Evolutionary conservation across 37 sponge, comb jelly and placozoan species (phyloP).

Genomic region (Cliona cf. orientalis): DNA sequence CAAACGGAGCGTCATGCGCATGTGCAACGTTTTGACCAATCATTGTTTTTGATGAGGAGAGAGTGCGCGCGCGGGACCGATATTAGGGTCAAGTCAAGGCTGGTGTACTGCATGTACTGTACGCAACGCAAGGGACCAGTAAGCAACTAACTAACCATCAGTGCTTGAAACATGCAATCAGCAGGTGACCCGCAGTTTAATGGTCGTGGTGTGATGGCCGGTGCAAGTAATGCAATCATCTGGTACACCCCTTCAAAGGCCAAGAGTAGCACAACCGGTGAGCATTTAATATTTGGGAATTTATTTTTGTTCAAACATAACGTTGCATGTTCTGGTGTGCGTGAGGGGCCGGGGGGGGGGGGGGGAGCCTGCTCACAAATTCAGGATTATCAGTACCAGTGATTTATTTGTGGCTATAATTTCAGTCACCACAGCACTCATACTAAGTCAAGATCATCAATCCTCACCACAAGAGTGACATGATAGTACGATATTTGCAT

Average conservation of each 20-base stretch:
- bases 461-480: slow-evolving; percentile 19
- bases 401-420: not conserved
- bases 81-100: no score
- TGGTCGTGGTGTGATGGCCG: not conserved
- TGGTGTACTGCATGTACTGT: no score
- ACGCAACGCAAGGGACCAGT: no score
- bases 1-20: not conserved
- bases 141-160: not conserved
- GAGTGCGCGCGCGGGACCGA: no score
- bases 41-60: not conserved
- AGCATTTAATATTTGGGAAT: not conserved
- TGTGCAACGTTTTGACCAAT: not conserved
- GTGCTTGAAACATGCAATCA: not conserved
- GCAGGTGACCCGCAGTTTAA: not conserved
- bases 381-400: not conserved
- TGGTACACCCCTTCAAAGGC: not conserved
- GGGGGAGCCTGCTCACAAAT: no score
- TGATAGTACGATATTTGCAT: slow-evolving; percentile 17
- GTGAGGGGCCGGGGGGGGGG: no score
- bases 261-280: not conserved
- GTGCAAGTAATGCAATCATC: not conserved
- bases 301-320: no score
- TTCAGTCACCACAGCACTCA: not conserved
- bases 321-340: no score
- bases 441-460: slow-evolving; percentile 36